Evolutionary conservation across 1,140 invertebrate genomes (phyloP).

Genomic region (Catajapyx aquilonaris): DNA sequence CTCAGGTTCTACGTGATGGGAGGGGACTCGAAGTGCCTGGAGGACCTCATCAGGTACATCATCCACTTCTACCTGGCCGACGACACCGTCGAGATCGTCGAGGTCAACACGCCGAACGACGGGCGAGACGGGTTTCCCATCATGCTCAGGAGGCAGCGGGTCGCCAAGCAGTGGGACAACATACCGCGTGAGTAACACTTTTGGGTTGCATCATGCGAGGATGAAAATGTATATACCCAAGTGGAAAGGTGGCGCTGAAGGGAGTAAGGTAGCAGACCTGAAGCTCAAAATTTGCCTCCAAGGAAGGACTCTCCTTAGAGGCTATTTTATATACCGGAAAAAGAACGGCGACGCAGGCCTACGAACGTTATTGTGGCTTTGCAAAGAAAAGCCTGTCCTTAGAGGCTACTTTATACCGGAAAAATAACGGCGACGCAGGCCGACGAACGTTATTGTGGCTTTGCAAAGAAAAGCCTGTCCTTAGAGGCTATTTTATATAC

Average conservation of each 20-base stretch:
- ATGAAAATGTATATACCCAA: not conserved
- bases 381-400: not conserved
- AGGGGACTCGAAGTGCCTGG: constrained; percentile 37
- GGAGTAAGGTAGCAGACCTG: not conserved
- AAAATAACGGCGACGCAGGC: not conserved
- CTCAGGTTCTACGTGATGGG: constrained; percentile 60
- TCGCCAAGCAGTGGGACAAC: constrained; percentile 57
- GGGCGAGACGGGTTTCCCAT: constrained; percentile 50
- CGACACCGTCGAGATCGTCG: constrained; percentile 53
- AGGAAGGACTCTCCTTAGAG: not conserved
- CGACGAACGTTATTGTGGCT: constrained; percentile 1
- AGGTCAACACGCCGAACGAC: constrained; percentile 40
- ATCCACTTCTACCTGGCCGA: constrained; percentile 57
- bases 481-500: too few relatives aligned
- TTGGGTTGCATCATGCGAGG: not conserved
- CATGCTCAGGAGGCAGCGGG: constrained; percentile 47
- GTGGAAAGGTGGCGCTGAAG: not conserved
- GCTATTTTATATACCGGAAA: too few relatives aligned
- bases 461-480: constrained; percentile 11
- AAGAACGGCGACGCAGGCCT: too few relatives aligned
- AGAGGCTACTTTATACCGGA: constrained; percentile 3
- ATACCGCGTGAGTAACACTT: constrained; percentile 26
- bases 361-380: too few relatives aligned
- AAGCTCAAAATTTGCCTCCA: not conserved
- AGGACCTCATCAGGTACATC: constrained; percentile 30